These are phyloP conservation scores for Parazoanthus swiftii DNA, from an alignment of 92 coral and sea anemone genomes.

Conservation along the genomic window DNA sequence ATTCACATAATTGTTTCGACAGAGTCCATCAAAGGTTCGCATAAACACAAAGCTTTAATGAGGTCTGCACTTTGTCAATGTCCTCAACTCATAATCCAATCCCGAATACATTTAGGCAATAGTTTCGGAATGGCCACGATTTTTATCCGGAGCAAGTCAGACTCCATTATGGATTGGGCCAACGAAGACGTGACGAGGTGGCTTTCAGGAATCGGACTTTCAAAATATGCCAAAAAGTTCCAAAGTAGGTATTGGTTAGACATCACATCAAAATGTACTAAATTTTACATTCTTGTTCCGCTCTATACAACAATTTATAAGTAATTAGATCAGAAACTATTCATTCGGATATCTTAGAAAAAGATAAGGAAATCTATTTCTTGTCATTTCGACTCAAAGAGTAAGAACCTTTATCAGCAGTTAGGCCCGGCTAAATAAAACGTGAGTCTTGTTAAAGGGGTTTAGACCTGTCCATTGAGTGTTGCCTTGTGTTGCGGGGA, in stretches of 20 bases:
- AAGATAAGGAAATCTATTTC: neutral
- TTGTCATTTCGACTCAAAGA: neutral
- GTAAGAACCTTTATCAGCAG: neutral
- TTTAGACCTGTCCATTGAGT: neutral
- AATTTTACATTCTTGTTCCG: slow-evolving; percentile 6
- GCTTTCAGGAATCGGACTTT: slow-evolving; percentile 47
- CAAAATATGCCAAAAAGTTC: slow-evolving; percentile 51
- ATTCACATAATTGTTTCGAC: neutral
- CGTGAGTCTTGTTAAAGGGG: neutral
- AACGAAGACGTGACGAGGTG: slow-evolving; percentile 42
- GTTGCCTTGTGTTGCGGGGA: neutral
- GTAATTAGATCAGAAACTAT: neutral
- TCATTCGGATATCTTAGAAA: neutral
- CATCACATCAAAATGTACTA: neutral
- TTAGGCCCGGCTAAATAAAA: neutral
- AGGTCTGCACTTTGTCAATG: slow-evolving; percentile 5
- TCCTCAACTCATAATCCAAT: neutral
- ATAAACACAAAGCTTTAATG: slow-evolving; percentile 41
- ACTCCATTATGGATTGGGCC: slow-evolving; percentile 46
- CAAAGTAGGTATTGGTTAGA: slow-evolving; percentile 37
- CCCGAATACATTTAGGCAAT: slow-evolving; percentile 14
- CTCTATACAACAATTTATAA: neutral
- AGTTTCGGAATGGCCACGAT: slow-evolving; percentile 21
- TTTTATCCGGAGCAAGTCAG: slow-evolving; percentile 14
- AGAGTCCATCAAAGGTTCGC: slow-evolving; percentile 1